Evolutionary conservation across 2,888 invertebrate genomes (phyloP).

Genomic region (Erebia epiphron): DNA sequence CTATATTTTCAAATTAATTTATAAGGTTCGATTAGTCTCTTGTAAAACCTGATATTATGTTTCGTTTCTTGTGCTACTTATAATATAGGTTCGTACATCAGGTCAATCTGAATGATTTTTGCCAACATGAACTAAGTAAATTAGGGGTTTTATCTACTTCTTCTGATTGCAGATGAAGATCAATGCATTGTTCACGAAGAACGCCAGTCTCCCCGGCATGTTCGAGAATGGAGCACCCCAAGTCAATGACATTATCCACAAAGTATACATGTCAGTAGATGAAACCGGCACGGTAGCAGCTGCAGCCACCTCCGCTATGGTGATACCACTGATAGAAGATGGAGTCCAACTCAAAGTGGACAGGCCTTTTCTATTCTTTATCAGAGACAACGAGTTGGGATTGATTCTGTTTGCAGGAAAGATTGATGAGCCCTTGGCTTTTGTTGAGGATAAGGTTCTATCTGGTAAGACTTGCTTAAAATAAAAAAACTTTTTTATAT

Average conservation of each 20-base stretch:
- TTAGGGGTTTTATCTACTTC: neutral
- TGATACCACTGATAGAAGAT: slow-evolving; percentile 84
- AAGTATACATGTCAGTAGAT: slow-evolving; percentile 85
- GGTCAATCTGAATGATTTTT: too few relatives aligned
- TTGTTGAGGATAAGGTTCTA: slow-evolving; percentile 34
- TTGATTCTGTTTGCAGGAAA: slow-evolving; percentile 86
- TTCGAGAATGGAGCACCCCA: slow-evolving; percentile 63
- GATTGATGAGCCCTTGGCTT: slow-evolving; percentile 72
- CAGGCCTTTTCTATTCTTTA: slow-evolving; percentile 86
- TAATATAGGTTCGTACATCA: too few relatives aligned
- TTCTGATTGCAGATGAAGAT: slow-evolving; percentile 81
- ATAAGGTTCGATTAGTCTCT: too few relatives aligned
- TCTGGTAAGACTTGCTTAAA: slow-evolving; percentile 20
- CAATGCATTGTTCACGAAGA: slow-evolving; percentile 77
- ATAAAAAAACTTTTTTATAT: too few relatives aligned
- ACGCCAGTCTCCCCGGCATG: slow-evolving; percentile 83
- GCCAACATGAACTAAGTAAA: too few relatives aligned
- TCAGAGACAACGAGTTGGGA: slow-evolving; percentile 80
- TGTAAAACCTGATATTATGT: too few relatives aligned
- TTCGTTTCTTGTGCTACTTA: too few relatives aligned
- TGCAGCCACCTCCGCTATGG: slow-evolving; percentile 82
- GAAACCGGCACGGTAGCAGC: slow-evolving; percentile 86
- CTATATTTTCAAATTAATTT: too few relatives aligned
- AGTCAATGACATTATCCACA: slow-evolving; percentile 84
- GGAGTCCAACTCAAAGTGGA: slow-evolving; percentile 79